Evolutionary conservation across 2,797 vertebrate genomes (phyloP).

Genomic region (Nyctalus aviator): DNA sequence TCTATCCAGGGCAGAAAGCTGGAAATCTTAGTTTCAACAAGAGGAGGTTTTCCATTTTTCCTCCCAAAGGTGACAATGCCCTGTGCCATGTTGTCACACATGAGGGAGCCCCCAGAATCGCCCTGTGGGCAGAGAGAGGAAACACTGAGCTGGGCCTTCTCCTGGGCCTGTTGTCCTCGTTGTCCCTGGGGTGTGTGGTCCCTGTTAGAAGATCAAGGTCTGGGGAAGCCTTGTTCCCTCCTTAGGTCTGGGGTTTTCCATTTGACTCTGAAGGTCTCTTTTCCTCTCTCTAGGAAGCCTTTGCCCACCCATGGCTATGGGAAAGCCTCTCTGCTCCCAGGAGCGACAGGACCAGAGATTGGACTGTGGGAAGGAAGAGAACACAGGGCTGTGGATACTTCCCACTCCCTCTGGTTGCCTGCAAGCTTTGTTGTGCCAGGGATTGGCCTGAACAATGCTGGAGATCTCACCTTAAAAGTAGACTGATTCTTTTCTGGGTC

Average conservation of each 20-base stretch:
- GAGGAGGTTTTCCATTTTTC: fast-evolving
- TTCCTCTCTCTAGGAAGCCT: neutral
- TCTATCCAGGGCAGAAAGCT: neutral
- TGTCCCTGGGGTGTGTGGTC: fast-evolving
- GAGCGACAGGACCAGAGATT: neutral
- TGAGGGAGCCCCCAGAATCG: fast-evolving
- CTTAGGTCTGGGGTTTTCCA: neutral
- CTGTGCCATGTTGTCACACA: neutral
- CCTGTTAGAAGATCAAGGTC: no score
- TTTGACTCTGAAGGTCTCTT: no score
- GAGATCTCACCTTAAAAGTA: neutral
- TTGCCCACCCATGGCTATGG: no score
- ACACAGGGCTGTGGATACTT: neutral
- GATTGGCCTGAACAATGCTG: no score
- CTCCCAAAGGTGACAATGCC: slow-evolving; percentile 5
- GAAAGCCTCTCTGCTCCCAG: neutral
- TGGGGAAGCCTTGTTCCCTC: fast-evolving
- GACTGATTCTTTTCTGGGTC: neutral
- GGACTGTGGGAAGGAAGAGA: neutral
- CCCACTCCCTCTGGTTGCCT: neutral
- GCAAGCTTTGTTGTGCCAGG: neutral
- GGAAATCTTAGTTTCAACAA: neutral
- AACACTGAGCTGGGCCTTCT: neutral
- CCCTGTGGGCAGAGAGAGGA: neutral
- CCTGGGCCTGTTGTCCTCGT: fast-evolving